Conservation (phyloP, 2,888 invertebrate genomes). For the Euplagia quadripunctaria region DNA sequence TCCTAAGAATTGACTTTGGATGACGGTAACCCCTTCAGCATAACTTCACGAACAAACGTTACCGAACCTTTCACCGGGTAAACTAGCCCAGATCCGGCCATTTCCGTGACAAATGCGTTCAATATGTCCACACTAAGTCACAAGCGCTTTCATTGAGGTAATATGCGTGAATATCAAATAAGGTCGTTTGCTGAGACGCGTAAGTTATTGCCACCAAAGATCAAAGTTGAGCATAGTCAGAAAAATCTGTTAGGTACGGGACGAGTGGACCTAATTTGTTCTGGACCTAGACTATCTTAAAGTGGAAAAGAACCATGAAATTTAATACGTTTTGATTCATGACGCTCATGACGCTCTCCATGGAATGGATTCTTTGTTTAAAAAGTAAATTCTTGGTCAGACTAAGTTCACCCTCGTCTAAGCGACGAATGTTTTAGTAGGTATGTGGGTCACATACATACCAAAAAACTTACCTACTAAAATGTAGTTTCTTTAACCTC, state of each 20-base stretch:
- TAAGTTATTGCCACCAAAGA: slow-evolving; percentile 2
- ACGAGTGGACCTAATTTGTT: not conserved
- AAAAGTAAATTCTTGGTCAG: too few relatives aligned
- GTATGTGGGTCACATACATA: too few relatives aligned
- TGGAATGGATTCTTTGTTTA: too few relatives aligned
- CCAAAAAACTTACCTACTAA: too few relatives aligned
- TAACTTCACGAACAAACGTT: slow-evolving; percentile 7
- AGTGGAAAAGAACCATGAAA: not conserved
- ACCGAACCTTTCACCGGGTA: slow-evolving; percentile 5
- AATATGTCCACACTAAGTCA: slow-evolving; percentile 18
- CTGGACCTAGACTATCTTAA: not conserved
- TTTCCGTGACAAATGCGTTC: slow-evolving; percentile 22
- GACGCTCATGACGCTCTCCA: too few relatives aligned
- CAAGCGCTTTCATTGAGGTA: slow-evolving; percentile 8
- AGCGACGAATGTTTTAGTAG: too few relatives aligned
- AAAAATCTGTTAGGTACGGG: not conserved
- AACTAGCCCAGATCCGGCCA: slow-evolving; percentile 1
- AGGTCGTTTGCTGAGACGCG: not conserved
- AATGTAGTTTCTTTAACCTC: too few relatives aligned
- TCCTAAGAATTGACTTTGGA: not conserved
- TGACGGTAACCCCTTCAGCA: slow-evolving; percentile 1
- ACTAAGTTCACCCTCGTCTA: too few relatives aligned
- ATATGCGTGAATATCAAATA: slow-evolving; percentile 17
- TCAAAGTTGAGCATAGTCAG: not conserved
- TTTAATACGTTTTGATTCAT: not conserved